Evolutionary conservation across 2,797 vertebrate genomes (phyloP), one percentile per base, ranked within the genome.

Genomic region (Hippoglossus hippoglossus): DNA sequence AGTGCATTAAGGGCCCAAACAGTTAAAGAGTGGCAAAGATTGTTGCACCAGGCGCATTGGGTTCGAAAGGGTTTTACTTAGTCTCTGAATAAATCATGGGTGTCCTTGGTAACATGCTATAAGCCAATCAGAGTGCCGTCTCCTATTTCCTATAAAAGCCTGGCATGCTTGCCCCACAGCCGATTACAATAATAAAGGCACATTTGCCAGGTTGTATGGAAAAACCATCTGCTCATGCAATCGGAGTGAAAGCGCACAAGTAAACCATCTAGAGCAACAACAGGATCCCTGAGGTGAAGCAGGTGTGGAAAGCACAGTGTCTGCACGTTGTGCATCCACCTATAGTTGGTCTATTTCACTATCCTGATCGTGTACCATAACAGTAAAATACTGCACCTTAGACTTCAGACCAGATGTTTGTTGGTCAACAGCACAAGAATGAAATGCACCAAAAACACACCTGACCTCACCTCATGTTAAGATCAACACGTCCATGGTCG

Each of bases 281-380:
- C 21, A 31, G 24, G 31, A 34, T 36, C 55, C 31, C 55, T 39
- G 55, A 57, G 55, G 31, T 57, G 55, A 36, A 57, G 34, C 56
- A 21, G 34, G n/a, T 58, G 34, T 36, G 31, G n/a, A 15, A 5
- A 18, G 26, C 53, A 55, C 16, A 55, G 13, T 55, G 53, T 31
- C 1, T 19, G 8, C 3, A 11, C 18, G 12, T n/a, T 34, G 54
- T 9, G 26, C 7, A 7, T 16, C 25, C 5, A 3, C 26, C 16
- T 46, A 46, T 19, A 31, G 41, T 46, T 1, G 4, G 19, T 18
- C 18, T n/a, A 9, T 49, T 49, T 44, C 16, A n/a, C 5, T n/a
- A 47, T 47, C 3, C 12, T 39, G 36, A 13, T 39, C 10, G 3
- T 39, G 3, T 31, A 8, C 28, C 28, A 31, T 31, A 31, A 31